Evolutionary conservation across 2,888 invertebrate genomes (phyloP).

Genomic region (Dryomyza anilis): DNA sequence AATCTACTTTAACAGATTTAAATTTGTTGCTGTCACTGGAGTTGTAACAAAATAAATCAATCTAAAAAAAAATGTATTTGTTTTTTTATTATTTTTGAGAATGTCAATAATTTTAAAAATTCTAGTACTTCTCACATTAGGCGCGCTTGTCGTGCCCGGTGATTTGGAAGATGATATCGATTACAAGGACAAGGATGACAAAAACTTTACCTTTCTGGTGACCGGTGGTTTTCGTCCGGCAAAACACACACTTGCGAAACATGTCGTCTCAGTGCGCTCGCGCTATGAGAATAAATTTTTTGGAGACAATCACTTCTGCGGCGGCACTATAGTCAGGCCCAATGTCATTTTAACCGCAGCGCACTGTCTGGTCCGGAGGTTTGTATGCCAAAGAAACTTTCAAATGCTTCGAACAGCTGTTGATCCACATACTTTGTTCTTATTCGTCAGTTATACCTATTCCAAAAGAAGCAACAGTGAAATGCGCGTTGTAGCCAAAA

Average conservation of each 20-base stretch:
- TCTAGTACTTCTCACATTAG: background rate
- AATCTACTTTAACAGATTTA: too few species aligned
- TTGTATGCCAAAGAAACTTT: background rate
- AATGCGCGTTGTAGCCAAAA: conserved; percentile 22
- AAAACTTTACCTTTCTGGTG: conserved; percentile 17
- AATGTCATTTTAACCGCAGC: conserved; percentile 4
- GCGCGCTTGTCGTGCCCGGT: background rate
- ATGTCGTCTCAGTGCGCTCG: conserved; percentile 23
- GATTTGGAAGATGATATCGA: background rate
- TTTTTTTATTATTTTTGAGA: too few species aligned
- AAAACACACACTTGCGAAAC: conserved; percentile 15
- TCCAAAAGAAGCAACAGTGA: background rate
- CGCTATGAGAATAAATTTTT: conserved; percentile 8
- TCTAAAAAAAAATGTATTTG: too few species aligned
- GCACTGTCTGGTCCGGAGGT: background rate
- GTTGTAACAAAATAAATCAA: too few species aligned
- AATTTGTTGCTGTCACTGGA: too few species aligned
- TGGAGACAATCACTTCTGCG: conserved; percentile 9
- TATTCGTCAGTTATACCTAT: background rate
- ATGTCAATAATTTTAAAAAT: too few species aligned
- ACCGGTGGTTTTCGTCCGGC: conserved; percentile 23
- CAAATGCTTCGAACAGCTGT: background rate
- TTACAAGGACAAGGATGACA: background rate
- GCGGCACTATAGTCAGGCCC: background rate
- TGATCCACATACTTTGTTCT: background rate